Percentiles rank a stretch among this genome's conserved stretches.
Conservation (phyloP, 2,797 vertebrate genomes). For the Hyperoplus lanceolatus region DNA sequence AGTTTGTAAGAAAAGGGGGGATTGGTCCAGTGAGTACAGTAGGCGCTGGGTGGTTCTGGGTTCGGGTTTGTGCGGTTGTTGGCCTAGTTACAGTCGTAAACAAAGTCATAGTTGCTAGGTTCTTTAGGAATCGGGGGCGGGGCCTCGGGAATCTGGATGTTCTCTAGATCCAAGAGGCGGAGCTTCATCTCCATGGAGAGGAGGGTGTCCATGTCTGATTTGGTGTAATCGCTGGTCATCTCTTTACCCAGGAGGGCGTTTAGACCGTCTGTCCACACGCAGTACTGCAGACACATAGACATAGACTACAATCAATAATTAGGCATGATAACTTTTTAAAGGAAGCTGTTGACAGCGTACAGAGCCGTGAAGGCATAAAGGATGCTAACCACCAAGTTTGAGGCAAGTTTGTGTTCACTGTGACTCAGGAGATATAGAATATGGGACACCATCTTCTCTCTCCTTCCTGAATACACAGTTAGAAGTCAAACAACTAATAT, state of each 20-base stretch:
- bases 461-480: constrained; percentile 41
- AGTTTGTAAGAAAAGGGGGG: constrained; percentile 83
- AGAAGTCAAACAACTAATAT: constrained; percentile 1
- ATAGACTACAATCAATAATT: constrained; percentile 10
- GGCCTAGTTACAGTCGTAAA: constrained; percentile 98
- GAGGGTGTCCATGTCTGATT: constrained; percentile 96
- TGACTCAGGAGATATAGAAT: constrained; percentile 37
- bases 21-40: constrained; percentile 82
- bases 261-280: constrained; percentile 98
- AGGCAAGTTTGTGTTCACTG: constrained; percentile 32
- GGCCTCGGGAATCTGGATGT: constrained; percentile 98
- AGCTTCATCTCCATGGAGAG: constrained; percentile 99
- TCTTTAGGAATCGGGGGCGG: constrained; percentile 99
- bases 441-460: constrained; percentile 35
- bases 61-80: constrained; percentile 6
- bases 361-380: constrained; percentile 9
- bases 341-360: neutral
- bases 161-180: constrained; percentile 97
- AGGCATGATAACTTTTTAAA: constrained; percentile 2
- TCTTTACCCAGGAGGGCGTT: constrained; percentile 98
- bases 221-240: constrained; percentile 97
- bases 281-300: constrained; percentile 87
- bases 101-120: constrained; percentile 99
- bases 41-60: constrained; percentile 50
- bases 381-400: constrained; percentile 9